Evolutionary conservation across 2,113 vertebrate species (phyloP).

Genomic region (Pelecanoides urinatrix): DNA sequence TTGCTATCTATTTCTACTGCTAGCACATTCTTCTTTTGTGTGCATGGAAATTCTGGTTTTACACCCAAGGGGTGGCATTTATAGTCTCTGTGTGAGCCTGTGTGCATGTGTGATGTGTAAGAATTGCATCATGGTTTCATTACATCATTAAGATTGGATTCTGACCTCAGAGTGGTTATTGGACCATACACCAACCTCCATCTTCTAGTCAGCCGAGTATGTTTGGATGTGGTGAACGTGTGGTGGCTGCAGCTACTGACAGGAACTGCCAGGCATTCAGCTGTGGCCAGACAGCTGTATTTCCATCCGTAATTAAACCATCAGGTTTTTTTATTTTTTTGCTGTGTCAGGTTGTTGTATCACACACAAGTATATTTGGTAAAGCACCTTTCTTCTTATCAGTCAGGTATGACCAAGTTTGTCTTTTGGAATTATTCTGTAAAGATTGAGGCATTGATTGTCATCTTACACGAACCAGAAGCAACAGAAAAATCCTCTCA

Average conservation of each 20-base stretch:
- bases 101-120: neutral
- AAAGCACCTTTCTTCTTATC: neutral
- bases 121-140: neutral
- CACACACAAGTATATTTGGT: neutral
- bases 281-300: neutral
- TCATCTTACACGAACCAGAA: neutral
- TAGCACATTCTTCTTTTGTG: neutral
- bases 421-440: constrained; percentile 25
- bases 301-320: constrained; percentile 4
- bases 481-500: neutral
- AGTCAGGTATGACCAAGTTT: constrained; percentile 31
- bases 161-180: neutral
- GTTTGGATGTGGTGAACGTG: neutral
- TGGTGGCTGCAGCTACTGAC: neutral
- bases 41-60: neutral
- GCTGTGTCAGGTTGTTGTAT: neutral
- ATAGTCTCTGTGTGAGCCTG: neutral
- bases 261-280: neutral
- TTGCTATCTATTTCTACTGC: neutral
- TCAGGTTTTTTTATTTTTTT: neutral
- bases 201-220: neutral
- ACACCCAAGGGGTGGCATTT: neutral
- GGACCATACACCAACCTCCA: neutral
- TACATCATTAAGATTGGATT: neutral
- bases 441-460: neutral